These are phyloP conservation scores for Euphonia xanthogaster DNA, from an alignment of 2,797 vertebrate species.

Conservation along the genomic window DNA sequence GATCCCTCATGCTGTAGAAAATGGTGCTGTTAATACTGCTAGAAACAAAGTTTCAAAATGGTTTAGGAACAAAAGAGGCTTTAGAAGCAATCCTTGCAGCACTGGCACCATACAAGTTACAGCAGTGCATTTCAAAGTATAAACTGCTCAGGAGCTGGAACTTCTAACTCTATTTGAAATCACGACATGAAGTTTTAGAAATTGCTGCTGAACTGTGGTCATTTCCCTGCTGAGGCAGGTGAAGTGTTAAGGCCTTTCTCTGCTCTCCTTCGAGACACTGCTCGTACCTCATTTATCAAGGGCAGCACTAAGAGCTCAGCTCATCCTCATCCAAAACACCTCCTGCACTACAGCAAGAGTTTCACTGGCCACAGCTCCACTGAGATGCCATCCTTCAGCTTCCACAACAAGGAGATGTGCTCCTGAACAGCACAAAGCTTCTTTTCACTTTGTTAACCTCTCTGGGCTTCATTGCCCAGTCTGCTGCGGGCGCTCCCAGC, in stretches of 20 bases:
- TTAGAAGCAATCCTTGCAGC: not conserved
- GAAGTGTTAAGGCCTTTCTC: not conserved
- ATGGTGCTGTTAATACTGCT: not conserved
- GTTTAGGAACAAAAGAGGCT: not conserved
- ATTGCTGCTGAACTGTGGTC: not conserved
- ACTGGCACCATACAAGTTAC: not conserved
- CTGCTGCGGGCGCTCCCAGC: not conserved
- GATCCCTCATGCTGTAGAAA: not conserved
- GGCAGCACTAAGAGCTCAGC: not conserved
- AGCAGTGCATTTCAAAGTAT: not conserved
- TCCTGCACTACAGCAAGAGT: not conserved
- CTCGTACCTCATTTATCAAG: fast-evolving
- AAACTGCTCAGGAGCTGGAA: not conserved
- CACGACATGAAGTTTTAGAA: not conserved
- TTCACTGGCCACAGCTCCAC: not conserved
- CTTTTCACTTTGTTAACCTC: not conserved
- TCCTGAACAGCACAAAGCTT: not conserved
- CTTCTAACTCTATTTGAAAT: not conserved
- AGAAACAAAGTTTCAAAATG: not conserved
- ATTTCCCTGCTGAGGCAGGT: not conserved
- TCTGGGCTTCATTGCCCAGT: not conserved
- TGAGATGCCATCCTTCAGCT: not conserved
- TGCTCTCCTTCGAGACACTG: not conserved
- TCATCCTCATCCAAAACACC: not conserved
- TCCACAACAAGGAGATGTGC: not conserved